phyloP scores from a whole-genome alignment of 2,113 vertebrate genomes.

The Anseranas semipalmata region DNA sequence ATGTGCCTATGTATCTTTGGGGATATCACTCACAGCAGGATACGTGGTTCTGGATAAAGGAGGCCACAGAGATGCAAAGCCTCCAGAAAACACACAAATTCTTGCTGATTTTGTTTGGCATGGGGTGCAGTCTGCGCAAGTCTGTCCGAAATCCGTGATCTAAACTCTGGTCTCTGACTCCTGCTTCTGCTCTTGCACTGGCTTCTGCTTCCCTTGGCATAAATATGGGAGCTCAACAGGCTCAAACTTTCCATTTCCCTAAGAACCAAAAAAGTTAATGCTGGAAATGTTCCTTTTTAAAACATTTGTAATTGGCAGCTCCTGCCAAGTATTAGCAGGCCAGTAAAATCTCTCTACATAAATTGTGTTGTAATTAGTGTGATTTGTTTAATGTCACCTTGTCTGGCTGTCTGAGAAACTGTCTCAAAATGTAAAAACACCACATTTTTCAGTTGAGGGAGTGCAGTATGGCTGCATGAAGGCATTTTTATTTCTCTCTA shows the following conservation, averaged over 20 bases:
- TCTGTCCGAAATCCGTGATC: background rate
- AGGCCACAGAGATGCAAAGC: background rate
- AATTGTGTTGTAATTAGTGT: conserved; percentile 53
- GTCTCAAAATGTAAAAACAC: conserved; percentile 32
- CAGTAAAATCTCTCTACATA: conserved; percentile 50
- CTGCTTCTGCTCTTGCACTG: background rate
- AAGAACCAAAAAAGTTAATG: background rate
- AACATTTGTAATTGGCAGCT: conserved; percentile 37
- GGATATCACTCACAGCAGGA: background rate
- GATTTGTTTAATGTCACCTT: conserved; percentile 66
- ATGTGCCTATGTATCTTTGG: background rate
- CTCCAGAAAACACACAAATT: background rate
- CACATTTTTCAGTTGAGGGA: background rate
- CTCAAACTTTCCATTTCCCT: background rate
- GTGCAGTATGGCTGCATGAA: background rate
- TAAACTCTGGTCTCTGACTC: background rate
- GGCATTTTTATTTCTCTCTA: background rate
- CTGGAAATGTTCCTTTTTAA: conserved; percentile 6
- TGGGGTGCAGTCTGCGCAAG: background rate
- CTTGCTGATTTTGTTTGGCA: background rate
- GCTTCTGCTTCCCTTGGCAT: background rate
- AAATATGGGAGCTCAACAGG: background rate
- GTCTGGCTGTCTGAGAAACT: conserved; percentile 52
- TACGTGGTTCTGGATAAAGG: background rate
- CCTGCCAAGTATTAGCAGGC: conserved; percentile 26